These are phyloP conservation scores for Blastobasis lacticolella DNA, from an alignment of 2,888 invertebrate genomes.

Conservation along the genomic window DNA sequence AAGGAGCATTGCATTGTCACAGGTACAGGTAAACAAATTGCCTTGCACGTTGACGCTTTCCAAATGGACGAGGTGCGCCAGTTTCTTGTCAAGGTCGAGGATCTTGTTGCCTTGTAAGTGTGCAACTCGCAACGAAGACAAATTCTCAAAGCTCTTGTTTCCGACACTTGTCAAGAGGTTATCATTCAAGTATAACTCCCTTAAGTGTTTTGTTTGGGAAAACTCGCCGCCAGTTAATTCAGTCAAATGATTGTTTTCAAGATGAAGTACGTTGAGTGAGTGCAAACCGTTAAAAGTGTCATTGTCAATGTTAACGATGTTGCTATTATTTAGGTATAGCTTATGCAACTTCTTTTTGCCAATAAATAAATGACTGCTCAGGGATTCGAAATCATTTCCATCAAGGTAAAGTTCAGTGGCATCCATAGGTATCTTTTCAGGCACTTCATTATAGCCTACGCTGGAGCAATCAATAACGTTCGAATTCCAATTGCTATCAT, in stretches of 20 bases:
- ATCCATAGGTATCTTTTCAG: constrained; percentile 89
- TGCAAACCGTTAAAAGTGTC: constrained; percentile 86
- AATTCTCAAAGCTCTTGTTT: constrained; percentile 82
- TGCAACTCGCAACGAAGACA: constrained; percentile 80
- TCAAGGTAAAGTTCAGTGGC: constrained; percentile 90
- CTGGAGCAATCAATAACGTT: constrained; percentile 89
- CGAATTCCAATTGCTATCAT: constrained; percentile 87
- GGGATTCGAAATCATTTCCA: constrained; percentile 83
- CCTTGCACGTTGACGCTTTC: constrained; percentile 81
- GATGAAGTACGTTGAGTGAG: constrained; percentile 81
- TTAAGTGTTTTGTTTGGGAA: constrained; percentile 82
- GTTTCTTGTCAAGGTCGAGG: constrained; percentile 79
- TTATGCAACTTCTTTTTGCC: constrained; percentile 87
- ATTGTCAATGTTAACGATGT: constrained; percentile 82
- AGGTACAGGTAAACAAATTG: constrained; percentile 87
- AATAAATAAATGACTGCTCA: constrained; percentile 87
- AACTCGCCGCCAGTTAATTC: constrained; percentile 85
- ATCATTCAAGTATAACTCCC: constrained; percentile 86
- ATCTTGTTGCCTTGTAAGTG: constrained; percentile 85
- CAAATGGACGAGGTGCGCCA: constrained; percentile 74
- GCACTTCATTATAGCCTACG: constrained; percentile 80
- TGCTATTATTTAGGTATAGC: constrained; percentile 84
- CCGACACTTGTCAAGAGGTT: constrained; percentile 82
- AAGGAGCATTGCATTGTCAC: constrained; percentile 77
- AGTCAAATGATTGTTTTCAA: constrained; percentile 83